Evolutionary conservation across 1,140 invertebrate species (phyloP).

Genomic region (Drosophila asahinai): DNA sequence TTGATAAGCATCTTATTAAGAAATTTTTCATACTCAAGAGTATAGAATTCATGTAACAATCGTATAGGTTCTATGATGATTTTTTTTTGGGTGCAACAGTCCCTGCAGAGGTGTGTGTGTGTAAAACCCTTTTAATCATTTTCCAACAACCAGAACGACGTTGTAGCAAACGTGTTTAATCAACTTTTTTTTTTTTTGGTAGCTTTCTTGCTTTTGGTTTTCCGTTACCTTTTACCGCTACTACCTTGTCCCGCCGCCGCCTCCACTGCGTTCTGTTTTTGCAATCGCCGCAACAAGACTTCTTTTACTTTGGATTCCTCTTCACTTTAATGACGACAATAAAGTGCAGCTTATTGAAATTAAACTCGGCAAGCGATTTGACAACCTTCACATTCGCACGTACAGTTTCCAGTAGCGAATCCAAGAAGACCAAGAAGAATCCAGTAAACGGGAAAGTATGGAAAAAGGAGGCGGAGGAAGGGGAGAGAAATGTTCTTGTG

Average conservation of each 20-base stretch:
- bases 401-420: conserved; percentile 53
- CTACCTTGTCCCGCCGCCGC: neutral
- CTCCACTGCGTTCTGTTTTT: conserved; percentile 16
- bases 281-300: conserved; percentile 30
- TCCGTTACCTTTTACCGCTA: conserved; percentile 27
- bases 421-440: conserved; percentile 6
- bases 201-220: conserved; percentile 12
- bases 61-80: too few relatives aligned
- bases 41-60: too few relatives aligned
- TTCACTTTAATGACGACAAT: conserved; percentile 44
- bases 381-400: conserved; percentile 66
- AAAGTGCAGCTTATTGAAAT: conserved; percentile 69
- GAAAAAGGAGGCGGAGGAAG: conserved; percentile 14
- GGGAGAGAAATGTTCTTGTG: conserved; percentile 47
- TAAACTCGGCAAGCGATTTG: conserved; percentile 29
- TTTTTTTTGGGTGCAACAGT: too few relatives aligned
- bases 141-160: neutral
- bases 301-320: conserved; percentile 29
- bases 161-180: conserved; percentile 28
- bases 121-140: conserved; percentile 24
- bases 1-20: too few relatives aligned
- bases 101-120: neutral
- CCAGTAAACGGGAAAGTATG: conserved; percentile 39
- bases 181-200: conserved; percentile 3
- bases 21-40: too few relatives aligned